Evolutionary conservation across 2,888 invertebrate genomes (phyloP).

Genomic region (Drosophila differens): DNA sequence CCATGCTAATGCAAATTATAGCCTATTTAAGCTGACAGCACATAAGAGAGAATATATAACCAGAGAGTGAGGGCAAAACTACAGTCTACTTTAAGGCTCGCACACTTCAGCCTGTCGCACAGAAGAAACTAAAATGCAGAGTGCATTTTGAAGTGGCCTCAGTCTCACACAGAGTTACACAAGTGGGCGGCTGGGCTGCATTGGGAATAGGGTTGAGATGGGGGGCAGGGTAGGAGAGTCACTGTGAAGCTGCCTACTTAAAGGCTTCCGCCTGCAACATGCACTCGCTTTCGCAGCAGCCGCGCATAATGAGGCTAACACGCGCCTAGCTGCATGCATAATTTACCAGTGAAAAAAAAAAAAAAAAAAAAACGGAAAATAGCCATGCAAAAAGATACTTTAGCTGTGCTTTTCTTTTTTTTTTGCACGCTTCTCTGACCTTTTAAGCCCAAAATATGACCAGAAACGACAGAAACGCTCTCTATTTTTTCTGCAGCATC

Average conservation of each 20-base stretch:
- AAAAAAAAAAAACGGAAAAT: background rate
- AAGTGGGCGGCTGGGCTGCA: conserved; percentile 28
- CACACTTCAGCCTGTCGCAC: conserved; percentile 65
- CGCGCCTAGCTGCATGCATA: conserved; percentile 76
- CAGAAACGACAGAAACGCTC: background rate
- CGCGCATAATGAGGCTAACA: conserved; percentile 78
- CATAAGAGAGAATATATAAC: background rate
- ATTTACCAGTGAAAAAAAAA: conserved; percentile 54
- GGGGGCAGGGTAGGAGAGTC: conserved; percentile 1
- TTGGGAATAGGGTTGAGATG: conserved; percentile 1
- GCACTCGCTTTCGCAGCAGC: conserved; percentile 59
- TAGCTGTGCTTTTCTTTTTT: conserved; percentile 51
- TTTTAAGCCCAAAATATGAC: conserved; percentile 35
- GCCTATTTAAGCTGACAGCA: conserved; percentile 72
- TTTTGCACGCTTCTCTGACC: conserved; percentile 38
- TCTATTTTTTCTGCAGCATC: conserved; percentile 18
- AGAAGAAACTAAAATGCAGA: conserved; percentile 65
- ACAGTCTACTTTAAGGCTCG: conserved; percentile 61
- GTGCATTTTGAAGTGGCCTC: conserved; percentile 49
- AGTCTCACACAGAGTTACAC: conserved; percentile 48
- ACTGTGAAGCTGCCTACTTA: conserved; percentile 61
- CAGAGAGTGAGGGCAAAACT: conserved; percentile 26
- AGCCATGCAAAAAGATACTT: conserved; percentile 18
- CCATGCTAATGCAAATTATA: conserved; percentile 78
- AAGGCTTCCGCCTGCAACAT: conserved; percentile 59